Evolutionary conservation across 2,113 vertebrate species (phyloP), one percentile per base, ranked within the genome.

Genomic region (Hydropotes inermis): DNA sequence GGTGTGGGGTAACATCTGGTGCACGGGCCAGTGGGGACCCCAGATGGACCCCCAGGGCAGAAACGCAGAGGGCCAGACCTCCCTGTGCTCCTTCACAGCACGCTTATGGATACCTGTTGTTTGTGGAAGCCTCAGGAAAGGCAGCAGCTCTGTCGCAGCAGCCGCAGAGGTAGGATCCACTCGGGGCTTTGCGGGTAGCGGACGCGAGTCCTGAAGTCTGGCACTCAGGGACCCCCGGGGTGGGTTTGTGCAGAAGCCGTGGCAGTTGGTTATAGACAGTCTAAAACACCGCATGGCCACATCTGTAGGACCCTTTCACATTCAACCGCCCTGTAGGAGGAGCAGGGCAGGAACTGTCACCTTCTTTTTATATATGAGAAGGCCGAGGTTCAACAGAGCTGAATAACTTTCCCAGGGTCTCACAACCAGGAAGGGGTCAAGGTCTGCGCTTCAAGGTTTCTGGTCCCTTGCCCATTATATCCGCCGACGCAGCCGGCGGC

Each of bases 1-100:
- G 17, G 14, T 25, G 43, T 0, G 1, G 28, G 10, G 11, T n/a
- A 3, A 23, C 0, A 2, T 9, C 57, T 47, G 39, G 43, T 10
- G 58, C 8, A 4, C 14, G n/a, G 47, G 6, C 4, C 17, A 23
- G n/a, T 2, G 27, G 64, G 28, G 64, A 82, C 16, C 6, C 9
- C 30, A 19, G 33, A 30, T 12, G 70, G 43, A 16, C 28, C 6
- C 79, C 10, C 0, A 4, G n/a, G n/a, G 7, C 79, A 79, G 52
- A 84, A 64, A 76, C 21, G 10, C 58, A 23, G 52, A 79, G 43
- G 76, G 15, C n/a, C 54, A 30, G 76, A 6, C 30, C 21, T 23
- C n/a, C 25, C 10, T 1, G 33, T 47, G 27, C 36, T 64, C 60
- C 50, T 70, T 94, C 60, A 47, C 27, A 54, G 2, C 52, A 17